Evolutionary conservation across 1,140 invertebrate species (phyloP).

Genomic region (Zaprionus capensis): DNA sequence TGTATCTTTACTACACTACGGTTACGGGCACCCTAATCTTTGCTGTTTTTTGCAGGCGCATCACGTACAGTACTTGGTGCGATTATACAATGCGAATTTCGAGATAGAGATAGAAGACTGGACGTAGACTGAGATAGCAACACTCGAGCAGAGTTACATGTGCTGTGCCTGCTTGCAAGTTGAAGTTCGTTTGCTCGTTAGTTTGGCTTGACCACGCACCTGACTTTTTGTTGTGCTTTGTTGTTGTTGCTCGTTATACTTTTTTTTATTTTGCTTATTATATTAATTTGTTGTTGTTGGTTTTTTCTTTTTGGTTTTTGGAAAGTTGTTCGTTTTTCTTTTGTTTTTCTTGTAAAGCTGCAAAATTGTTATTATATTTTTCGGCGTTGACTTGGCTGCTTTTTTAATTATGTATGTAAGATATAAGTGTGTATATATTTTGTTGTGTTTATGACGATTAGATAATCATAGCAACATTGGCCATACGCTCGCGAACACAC

Average conservation of each 20-base stretch:
- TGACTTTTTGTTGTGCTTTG: constrained; percentile 15
- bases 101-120: not conserved
- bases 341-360: constrained; percentile 5
- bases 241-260: constrained; percentile 31
- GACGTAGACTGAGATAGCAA: not conserved
- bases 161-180: constrained; percentile 20
- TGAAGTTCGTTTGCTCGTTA: constrained; percentile 29
- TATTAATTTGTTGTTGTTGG: constrained; percentile 30
- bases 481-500: constrained; percentile 35
- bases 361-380: constrained; percentile 42
- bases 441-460: constrained; percentile 64
- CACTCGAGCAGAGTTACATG: constrained; percentile 16
- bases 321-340: constrained; percentile 54
- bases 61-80: constrained; percentile 62
- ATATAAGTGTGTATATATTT: constrained; percentile 31
- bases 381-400: constrained; percentile 43
- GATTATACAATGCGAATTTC: constrained; percentile 72
- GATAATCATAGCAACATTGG: constrained; percentile 70
- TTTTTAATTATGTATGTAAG: constrained; percentile 52
- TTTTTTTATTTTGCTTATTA: constrained; percentile 34
- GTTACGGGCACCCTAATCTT: constrained; percentile 30
- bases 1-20: constrained; percentile 3
- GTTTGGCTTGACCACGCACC: constrained; percentile 48
- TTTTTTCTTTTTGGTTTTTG: constrained; percentile 40
- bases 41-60: constrained; percentile 47